Base-by-base conservation (phyloP, 2,113 vertebrate genomes). In the Sander lucioperca region DNA sequence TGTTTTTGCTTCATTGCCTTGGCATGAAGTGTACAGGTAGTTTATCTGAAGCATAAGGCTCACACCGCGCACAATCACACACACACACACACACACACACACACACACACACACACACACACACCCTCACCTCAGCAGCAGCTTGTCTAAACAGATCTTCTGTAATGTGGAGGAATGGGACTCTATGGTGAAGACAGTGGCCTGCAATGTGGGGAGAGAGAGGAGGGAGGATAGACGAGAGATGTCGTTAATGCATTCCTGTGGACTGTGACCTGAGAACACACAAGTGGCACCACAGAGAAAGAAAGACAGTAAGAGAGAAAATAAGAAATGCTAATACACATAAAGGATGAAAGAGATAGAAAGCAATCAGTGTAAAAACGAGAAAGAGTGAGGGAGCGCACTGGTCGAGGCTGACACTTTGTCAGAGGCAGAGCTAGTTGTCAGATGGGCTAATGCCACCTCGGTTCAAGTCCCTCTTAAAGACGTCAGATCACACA, bases 401-500 rank as follows among this genome's bases (percentile, higher is more conserved):
- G 72, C 69, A 39, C 43, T 21, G 69, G 79, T 76, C 19, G 57
- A 85, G 79, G 85, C 78, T 78, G 90, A 87, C 84, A 85, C 91
- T 90, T 69, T 81, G 85, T 89, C 86, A 88, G 77, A 81, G 89
- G 83, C 45, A 77, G 72, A 80, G 83, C 85, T 62, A 77, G 73
- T 91, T 93, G 92, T 93, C 92, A 93, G 89, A 93, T 77, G 85
- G 90, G 86, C 88, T 94, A 92, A 95, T 91, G 87, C 93, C 51
- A 71, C 77, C 48, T 57, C 72, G 61, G 84, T 91, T 93, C 89
- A 86, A 90, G 88, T 93, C 92, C 87, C 91, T 92, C 92, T 94
- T 93, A 91, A 92, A 93, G 92, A 92, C 84, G 87, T 94, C 93
- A 94, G 93, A 95, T 94, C 91, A 92, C 88, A 93, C 83, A 90